Evolutionary conservation across 2,888 invertebrate genomes (phyloP), one percentile per base, ranked within the genome.

Genomic region (Lithophane ornitopus): DNA sequence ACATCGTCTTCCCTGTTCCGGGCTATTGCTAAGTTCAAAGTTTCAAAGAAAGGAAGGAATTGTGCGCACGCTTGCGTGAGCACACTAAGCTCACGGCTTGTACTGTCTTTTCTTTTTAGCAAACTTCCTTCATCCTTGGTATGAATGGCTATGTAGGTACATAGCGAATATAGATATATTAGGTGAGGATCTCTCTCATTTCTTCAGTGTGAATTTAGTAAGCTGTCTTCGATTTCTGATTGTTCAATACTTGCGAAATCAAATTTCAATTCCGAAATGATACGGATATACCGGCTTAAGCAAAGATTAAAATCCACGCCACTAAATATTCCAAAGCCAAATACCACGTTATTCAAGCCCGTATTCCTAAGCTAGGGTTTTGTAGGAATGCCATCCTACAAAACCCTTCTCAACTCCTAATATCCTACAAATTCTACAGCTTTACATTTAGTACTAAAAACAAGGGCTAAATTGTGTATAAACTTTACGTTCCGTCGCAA

Each of bases 361-460:
- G 63, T 80, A 75, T 76, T 69, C 44, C 52, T 74, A 66, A 85
- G 72, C 66, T n/a, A n/a, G n/a, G n/a, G n/a, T n/a, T n/a, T n/a
- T n/a, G n/a, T n/a, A n/a, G n/a, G n/a, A n/a, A n/a, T n/a, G n/a
- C n/a, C n/a, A n/a, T 74, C 65, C 70, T 67, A 39, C 63, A 59
- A 82, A 74, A 74, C 72, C 80, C 84, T 76, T 86, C 66, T 83
- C 86, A 88, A 70, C 65, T 81, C 68, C 61, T 66, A 52, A 74
- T 76, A 80, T 76, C 66, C 75, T 62, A 84, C 86, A 80, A 88
- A 88, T 84, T 88, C 74, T 69, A 69, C 63, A 73, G 76, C 78
- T 73, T 78, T 74, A 78, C 68, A 78, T 80, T 76, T 59, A 75
- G 68, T 74, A 78, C 78, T 76, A 84, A 88, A 85, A 86, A 86